Percentiles rank a stretch among this genome's conserved stretches.
Evolutionary conservation across 2,888 invertebrate genomes (phyloP).

Genomic region (Azorinus chamasolen): DNA sequence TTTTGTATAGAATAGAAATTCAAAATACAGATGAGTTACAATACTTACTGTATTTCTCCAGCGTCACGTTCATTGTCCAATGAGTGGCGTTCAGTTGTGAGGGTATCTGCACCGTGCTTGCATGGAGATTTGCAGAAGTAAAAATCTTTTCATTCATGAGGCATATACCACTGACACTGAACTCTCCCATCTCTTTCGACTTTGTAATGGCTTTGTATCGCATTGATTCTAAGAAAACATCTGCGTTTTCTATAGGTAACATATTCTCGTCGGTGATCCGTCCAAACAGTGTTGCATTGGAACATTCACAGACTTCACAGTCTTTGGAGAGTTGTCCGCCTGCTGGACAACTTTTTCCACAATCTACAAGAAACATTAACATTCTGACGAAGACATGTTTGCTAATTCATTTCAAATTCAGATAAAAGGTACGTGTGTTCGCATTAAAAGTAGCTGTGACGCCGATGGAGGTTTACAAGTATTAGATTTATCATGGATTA

Average conservation of each 20-base stretch:
- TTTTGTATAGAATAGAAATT: too few relatives aligned
- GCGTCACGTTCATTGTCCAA: constrained; percentile 11
- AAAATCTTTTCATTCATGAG: constrained; percentile 22
- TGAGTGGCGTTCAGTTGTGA: constrained; percentile 3
- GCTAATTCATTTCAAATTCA: too few relatives aligned
- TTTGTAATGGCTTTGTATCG: not conserved
- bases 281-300: constrained; percentile 10
- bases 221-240: constrained; percentile 1
- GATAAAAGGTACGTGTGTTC: too few relatives aligned
- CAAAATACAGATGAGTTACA: too few relatives aligned
- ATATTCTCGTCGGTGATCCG: not conserved
- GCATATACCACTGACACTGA: constrained; percentile 7
- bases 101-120: constrained; percentile 1
- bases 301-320: constrained; percentile 17
- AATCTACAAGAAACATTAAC: too few relatives aligned
- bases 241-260: not conserved
- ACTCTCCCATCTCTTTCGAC: constrained; percentile 4
- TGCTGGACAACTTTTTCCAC: constrained; percentile 4
- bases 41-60: constrained; percentile 6
- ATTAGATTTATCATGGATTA: too few relatives aligned
- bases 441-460: too few relatives aligned
- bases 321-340: constrained; percentile 16
- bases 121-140: not conserved
- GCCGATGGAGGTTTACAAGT: too few relatives aligned
- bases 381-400: too few relatives aligned